These are phyloP conservation scores for Notiomystis cincta DNA, from an alignment of 2,113 vertebrate species.

Conservation along the genomic window DNA sequence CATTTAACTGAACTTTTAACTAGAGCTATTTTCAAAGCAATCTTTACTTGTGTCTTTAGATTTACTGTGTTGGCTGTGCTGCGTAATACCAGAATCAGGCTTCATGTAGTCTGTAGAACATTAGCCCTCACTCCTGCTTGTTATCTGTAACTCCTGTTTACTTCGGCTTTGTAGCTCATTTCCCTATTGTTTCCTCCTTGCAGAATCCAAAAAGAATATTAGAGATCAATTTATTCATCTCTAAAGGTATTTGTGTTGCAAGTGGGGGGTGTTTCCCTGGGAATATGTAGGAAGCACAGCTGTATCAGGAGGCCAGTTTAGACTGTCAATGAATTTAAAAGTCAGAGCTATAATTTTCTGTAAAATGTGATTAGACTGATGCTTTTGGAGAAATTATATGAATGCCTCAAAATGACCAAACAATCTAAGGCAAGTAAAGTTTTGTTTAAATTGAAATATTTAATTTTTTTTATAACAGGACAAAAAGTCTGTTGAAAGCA, in stretches of 20 bases:
- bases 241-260: neutral
- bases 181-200: neutral
- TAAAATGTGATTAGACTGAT: neutral
- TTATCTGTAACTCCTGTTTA: neutral
- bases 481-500: conserved; percentile 99
- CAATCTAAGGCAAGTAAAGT: neutral
- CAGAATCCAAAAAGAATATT: neutral
- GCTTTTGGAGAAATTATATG: neutral
- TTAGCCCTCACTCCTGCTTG: neutral
- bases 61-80: neutral
- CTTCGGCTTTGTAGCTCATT: neutral
- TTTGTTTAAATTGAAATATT: neutral
- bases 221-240: neutral
- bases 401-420: neutral
- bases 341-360: neutral
- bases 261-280: neutral
- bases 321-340: neutral
- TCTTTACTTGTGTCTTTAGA: neutral
- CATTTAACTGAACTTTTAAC: neutral
- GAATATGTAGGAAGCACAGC: neutral
- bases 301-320: neutral
- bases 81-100: neutral
- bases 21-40: neutral
- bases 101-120: neutral
- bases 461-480: conserved; percentile 73